phyloP scores from a whole-genome alignment of 2,888 invertebrate genomes.

The Anaspis maculata region DNA sequence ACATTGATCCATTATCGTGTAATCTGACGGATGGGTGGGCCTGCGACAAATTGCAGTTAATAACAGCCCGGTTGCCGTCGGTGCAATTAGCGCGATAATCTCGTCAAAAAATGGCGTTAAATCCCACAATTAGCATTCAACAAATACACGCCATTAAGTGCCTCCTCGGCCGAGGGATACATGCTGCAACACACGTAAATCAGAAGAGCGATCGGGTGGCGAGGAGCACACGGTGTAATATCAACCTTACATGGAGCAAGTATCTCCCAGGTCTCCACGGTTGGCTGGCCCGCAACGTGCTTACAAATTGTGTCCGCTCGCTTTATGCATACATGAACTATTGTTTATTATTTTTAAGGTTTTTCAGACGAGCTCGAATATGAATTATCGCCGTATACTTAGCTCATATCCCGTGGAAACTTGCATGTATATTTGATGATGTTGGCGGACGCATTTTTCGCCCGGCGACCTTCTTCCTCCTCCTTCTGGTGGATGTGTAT shows the following conservation, averaged over 20 bases:
- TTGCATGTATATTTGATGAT: constrained; percentile 9
- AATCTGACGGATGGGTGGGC: too few species aligned
- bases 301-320: constrained; percentile 38
- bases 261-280: constrained; percentile 35
- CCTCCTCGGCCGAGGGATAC: constrained; percentile 13
- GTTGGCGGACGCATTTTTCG: too few species aligned
- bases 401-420: constrained; percentile 31
- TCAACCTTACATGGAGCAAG: constrained; percentile 36
- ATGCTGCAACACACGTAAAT: too few species aligned
- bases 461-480: too few species aligned
- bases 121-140: constrained; percentile 32
- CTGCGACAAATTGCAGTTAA: too few species aligned
- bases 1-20: too few species aligned
- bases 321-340: constrained; percentile 39
- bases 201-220: constrained; percentile 31
- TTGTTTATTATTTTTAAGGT: constrained; percentile 36
- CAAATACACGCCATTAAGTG: constrained; percentile 29
- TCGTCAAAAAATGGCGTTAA: too few species aligned
- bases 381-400: constrained; percentile 37
- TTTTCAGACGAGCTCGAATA: constrained; percentile 29
- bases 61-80: too few species aligned
- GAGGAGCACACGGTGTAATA: constrained; percentile 32
- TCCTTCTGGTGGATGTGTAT: too few species aligned
- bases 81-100: too few species aligned
- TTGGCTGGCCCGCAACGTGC: constrained; percentile 32